These are phyloP conservation scores for Hesperophylax magnus DNA, from an alignment of 1,140 invertebrate species.

Conservation along the genomic window DNA sequence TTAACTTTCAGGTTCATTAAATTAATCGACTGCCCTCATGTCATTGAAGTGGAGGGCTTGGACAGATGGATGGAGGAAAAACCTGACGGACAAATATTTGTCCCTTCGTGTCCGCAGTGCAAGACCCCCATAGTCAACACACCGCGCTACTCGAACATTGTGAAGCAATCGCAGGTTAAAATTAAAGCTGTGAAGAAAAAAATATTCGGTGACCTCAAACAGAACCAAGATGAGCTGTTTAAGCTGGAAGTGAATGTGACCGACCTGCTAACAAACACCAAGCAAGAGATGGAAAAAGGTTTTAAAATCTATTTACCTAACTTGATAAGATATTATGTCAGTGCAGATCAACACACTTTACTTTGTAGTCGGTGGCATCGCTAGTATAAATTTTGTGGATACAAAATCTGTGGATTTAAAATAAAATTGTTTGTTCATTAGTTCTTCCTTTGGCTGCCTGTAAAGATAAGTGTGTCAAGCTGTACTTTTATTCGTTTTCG, in stretches of 20 bases:
- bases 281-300: not conserved
- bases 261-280: not conserved
- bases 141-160: slow-evolving; percentile 35
- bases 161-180: not conserved
- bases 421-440: not conserved
- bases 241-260: not conserved
- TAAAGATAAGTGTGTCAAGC: too few relatives aligned
- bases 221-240: not conserved
- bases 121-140: slow-evolving; percentile 42
- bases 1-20: slow-evolving; percentile 47
- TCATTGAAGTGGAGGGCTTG: slow-evolving; percentile 41
- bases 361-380: too few relatives aligned
- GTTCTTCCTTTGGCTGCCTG: too few relatives aligned
- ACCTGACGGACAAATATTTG: slow-evolving; percentile 12
- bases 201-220: slow-evolving; percentile 5
- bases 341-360: not conserved
- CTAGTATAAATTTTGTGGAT: not conserved
- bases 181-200: slow-evolving; percentile 21
- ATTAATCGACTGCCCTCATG: slow-evolving; percentile 48
- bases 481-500: too few relatives aligned
- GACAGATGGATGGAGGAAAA: slow-evolving; percentile 34
- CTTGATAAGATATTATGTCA: not conserved
- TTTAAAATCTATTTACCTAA: not conserved
- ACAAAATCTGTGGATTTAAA: not conserved
- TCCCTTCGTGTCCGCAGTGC: slow-evolving; percentile 45